A percentile compares a stretch with the other conserved stretches of the same genome.
Evolutionary conservation across 2,888 invertebrate genomes (phyloP).

Genomic region (Halocaridina rubra): DNA sequence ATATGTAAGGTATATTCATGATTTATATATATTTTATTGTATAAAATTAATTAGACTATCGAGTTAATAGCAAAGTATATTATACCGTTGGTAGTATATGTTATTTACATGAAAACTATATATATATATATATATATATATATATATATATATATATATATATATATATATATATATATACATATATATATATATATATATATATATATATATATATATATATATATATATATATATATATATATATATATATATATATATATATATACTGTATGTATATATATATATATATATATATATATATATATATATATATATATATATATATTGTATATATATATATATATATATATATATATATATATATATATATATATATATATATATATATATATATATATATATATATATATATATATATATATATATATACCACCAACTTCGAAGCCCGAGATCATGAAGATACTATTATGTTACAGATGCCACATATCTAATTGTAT

Average conservation of each 20-base stretch:
- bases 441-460: too few species aligned
- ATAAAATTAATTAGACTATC: too few species aligned
- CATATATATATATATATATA: background rate
- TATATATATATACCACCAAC: background rate
- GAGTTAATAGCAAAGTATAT: too few species aligned
- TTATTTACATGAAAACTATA: too few species aligned
- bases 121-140: constrained; percentile 13
- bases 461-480: too few species aligned
- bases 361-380: background rate
- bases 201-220: constrained; percentile 12
- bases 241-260: background rate
- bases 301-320: constrained; percentile 20
- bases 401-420: constrained; percentile 11
- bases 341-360: constrained; percentile 25
- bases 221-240: constrained; percentile 10
- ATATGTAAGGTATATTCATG: too few species aligned
- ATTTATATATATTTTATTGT: too few species aligned
- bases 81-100: too few species aligned
- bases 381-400: constrained; percentile 5
- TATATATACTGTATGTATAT: background rate
- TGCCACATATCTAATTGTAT: too few species aligned
- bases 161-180: constrained; percentile 18
- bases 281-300: background rate
- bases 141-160: constrained; percentile 22
- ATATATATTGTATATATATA: constrained; percentile 27